Base-by-base conservation (phyloP, 1,140 invertebrate genomes). In the Cydia strobilella region DNA sequence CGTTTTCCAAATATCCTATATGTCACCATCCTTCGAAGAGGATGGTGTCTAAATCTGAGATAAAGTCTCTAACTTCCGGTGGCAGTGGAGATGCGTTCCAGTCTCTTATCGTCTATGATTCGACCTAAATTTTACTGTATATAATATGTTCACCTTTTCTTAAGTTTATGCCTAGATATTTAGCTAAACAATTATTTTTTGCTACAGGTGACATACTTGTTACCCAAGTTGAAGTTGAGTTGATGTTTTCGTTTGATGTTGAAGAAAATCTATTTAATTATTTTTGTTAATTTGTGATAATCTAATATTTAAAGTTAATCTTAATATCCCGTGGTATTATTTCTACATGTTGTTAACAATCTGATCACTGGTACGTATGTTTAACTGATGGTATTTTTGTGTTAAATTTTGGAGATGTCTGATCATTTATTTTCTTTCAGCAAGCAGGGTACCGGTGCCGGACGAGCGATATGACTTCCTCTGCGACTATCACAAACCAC, bases 401-500 rank as follows among this genome's bases (percentile, higher is more conserved):
- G 42, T 75, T 6, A 45, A n/a, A 25, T 69, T 20, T 23, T 59
- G 18, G 18, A 42, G 48, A 71, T 48, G 39, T 77, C 75, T 80
- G 73, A 80, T 75, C 15, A 71, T 79, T 18, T 74, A 13, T 76
- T 76, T 86, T 84, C 54, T 91, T 92, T 82, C 85, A 91, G 89
- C 95, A 99, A 96, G 97, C 97, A 96, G 99, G 83, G 99, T 99
- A 81, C 97, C 99, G n/a, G 98, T 99, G 6, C 98, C 98, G 7
- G 99, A 99, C 94, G 94, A 95, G 42, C 95, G 99, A 79, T 99
- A 96, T 89, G 98, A 99, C 87, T 99, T 95, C 91, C 94, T 99
- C 12, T 97, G 96, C 93, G 96, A 99, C 77, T 98, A 96, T 90
- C 98, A 97, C 93, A 99, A 99, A 92, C 99, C 99, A 75, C 94